Conservation (phyloP, 2,888 invertebrate species). For the Arctia plantaginis region DNA sequence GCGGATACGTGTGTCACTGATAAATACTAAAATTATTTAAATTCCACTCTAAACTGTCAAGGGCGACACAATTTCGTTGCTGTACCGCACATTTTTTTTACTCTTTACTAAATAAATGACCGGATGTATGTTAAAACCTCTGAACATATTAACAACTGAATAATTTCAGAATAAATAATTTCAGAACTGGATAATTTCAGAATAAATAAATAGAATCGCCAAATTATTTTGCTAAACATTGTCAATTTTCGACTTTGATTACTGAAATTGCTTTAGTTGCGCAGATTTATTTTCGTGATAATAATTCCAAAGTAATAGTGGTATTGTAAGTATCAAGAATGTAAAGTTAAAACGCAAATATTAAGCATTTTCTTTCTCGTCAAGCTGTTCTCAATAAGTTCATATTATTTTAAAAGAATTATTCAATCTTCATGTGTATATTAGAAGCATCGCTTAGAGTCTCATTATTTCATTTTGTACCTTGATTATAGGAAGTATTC, state of each 20-base stretch:
- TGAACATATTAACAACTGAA: background rate
- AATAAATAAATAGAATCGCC: background rate
- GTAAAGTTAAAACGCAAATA: no score
- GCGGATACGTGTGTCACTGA: background rate
- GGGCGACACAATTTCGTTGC: background rate
- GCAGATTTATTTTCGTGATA: background rate
- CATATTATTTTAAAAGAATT: no score
- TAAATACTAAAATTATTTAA: background rate
- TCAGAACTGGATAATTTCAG: background rate
- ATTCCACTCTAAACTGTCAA: background rate
- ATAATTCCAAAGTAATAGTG: background rate
- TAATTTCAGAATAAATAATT: background rate
- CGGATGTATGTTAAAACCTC: background rate
- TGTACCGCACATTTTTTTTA: background rate
- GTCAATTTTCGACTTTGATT: background rate
- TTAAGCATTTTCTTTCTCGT: no score
- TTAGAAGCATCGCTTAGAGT: no score
- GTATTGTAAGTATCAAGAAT: background rate
- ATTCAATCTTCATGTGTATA: background rate
- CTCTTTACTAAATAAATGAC: background rate
- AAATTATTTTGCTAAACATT: background rate
- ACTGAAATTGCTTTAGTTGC: background rate
- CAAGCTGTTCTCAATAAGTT: no score
- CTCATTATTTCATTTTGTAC: background rate
- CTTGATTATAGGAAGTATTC: no score